Conservation (phyloP, 2,888 invertebrate species). For the Drosophila helvetica region DNA sequence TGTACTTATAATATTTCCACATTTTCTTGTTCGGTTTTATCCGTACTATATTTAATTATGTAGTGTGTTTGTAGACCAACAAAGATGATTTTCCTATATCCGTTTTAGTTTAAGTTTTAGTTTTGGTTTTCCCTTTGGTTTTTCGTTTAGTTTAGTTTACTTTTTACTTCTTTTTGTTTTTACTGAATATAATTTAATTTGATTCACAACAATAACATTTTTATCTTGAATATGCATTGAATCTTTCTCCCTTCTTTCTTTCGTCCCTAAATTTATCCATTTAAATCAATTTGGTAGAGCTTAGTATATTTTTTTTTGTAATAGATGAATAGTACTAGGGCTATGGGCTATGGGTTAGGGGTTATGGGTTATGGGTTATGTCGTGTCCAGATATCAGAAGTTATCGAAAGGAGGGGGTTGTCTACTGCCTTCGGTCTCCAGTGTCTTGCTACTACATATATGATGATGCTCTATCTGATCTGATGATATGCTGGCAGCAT, state of each 20-base stretch:
- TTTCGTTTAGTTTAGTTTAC: slow-evolving; percentile 36
- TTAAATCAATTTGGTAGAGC: slow-evolving; percentile 43
- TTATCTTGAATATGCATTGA: slow-evolving; percentile 66
- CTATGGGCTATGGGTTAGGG: slow-evolving; percentile 6
- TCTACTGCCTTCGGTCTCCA: background rate
- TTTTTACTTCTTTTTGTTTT: background rate
- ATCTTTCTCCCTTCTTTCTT: slow-evolving; percentile 9
- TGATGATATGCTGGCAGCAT: slow-evolving; percentile 1
- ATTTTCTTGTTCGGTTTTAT: slow-evolving; percentile 15
- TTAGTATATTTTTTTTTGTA: background rate
- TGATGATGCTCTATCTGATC: background rate
- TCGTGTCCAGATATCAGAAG: background rate
- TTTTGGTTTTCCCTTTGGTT: slow-evolving; percentile 8
- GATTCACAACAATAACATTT: slow-evolving; percentile 81
- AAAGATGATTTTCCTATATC: slow-evolving; percentile 63
- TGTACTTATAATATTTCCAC: slow-evolving; percentile 33
- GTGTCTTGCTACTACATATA: background rate
- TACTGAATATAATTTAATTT: slow-evolving; percentile 66
- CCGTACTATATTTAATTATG: slow-evolving; percentile 23
- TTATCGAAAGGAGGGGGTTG: background rate
- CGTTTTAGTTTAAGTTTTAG: slow-evolving; percentile 16
- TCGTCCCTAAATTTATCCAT: slow-evolving; percentile 47
- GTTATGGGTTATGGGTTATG: background rate
- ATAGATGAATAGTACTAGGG: background rate
- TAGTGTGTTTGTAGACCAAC: slow-evolving; percentile 50